Percentiles rank a stretch among this genome's conserved stretches.
Conservation (phyloP, 2,113 vertebrate genomes). For the Megaptera novaeangliae region DNA sequence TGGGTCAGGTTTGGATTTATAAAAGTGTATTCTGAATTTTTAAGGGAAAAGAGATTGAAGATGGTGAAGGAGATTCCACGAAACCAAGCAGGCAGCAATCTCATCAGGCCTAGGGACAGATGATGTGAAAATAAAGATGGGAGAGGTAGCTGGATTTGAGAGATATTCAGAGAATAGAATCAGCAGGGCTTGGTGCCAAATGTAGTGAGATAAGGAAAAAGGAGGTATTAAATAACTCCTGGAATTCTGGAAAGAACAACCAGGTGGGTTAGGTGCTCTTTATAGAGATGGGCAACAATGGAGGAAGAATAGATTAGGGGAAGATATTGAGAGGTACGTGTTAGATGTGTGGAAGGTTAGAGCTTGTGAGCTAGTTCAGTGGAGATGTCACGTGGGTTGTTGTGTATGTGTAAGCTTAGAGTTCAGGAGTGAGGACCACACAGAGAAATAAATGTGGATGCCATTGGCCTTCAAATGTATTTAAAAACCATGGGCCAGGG, state of each 20-base stretch:
- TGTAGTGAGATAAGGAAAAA: background rate
- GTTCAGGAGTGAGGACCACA: background rate
- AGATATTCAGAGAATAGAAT: background rate
- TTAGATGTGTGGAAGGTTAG: background rate
- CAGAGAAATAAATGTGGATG: background rate
- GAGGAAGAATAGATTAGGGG: background rate
- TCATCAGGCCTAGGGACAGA: background rate
- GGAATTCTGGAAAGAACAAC: background rate
- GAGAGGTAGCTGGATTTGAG: background rate
- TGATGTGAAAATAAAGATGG: background rate
- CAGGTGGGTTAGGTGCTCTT: background rate
- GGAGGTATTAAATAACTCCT: background rate
- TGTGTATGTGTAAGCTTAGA: fast-evolving
- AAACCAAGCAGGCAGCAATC: background rate
- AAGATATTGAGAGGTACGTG: fast-evolving
- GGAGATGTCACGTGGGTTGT: fast-evolving
- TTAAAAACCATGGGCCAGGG: background rate
- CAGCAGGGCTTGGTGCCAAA: background rate
- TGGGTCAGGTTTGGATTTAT: background rate
- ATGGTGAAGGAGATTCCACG: background rate
- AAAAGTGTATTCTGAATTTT: background rate
- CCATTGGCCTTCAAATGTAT: background rate
- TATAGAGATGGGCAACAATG: no score
- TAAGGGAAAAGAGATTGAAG: background rate
- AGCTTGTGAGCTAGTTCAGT: no score